Conservation (phyloP, 2,113 vertebrate genomes). For the Chaetorhynchus papuensis region DNA sequence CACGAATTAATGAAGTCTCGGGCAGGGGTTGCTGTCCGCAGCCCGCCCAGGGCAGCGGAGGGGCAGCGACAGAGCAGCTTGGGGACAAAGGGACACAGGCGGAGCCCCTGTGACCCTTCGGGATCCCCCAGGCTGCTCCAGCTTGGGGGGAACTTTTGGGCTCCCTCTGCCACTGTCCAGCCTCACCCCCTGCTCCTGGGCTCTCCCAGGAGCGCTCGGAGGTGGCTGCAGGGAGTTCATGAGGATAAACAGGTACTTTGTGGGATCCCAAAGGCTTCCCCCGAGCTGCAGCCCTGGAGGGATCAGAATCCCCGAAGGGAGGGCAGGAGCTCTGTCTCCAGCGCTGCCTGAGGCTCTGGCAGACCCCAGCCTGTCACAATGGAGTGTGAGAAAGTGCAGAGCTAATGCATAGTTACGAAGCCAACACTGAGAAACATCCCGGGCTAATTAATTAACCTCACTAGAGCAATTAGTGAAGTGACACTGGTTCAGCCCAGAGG, state of each 20-base stretch:
- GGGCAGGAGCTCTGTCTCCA: neutral
- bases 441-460: neutral
- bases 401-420: conserved; percentile 20
- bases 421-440: neutral
- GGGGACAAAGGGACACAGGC: fast-evolving
- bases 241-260: fast-evolving
- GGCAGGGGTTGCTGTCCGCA: neutral
- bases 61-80: fast-evolving
- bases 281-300: neutral
- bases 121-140: neutral
- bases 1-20: fast-evolving
- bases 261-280: neutral
- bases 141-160: neutral
- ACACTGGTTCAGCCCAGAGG: neutral
- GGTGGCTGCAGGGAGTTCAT: fast-evolving
- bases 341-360: neutral
- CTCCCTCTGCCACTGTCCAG: neutral
- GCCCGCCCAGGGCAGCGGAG: neutral
- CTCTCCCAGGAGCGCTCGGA: neutral
- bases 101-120: fast-evolving
- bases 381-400: neutral
- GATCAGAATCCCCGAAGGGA: fast-evolving
- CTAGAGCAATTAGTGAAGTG: neutral
- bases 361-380: neutral
- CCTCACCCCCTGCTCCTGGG: neutral